Conservation (phyloP, 2,113 vertebrate genomes). For the Otolemur garnettii region DNA sequence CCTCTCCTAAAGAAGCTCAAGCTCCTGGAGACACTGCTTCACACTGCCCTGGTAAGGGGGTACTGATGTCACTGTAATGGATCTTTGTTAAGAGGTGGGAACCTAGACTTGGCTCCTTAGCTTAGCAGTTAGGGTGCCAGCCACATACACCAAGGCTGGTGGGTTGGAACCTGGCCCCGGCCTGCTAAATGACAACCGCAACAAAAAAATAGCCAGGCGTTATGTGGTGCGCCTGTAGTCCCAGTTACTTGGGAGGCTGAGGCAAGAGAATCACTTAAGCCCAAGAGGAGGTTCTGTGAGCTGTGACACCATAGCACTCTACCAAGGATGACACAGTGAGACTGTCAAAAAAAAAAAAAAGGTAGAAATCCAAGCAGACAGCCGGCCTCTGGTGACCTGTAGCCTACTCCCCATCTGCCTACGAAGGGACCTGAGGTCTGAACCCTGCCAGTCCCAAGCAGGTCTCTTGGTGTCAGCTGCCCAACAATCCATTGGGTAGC, state of each 20-base stretch:
- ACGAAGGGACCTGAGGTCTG: neutral
- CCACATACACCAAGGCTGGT: no score
- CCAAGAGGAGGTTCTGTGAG: no score
- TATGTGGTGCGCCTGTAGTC: no score
- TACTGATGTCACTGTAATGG: neutral
- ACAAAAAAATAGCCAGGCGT: no score
- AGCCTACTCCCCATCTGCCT: neutral
- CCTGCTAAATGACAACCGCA: no score
- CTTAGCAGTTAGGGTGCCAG: no score
- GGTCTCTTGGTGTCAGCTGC: neutral
- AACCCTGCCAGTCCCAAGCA: neutral
- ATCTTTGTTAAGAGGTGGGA: neutral
- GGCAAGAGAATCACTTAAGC: no score
- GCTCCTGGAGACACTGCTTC: neutral
- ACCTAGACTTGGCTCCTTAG: neutral
- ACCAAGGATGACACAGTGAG: no score
- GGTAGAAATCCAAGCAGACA: neutral
- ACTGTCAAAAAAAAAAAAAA: neutral
- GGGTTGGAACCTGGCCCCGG: no score
- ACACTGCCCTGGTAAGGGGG: neutral
- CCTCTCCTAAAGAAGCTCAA: neutral
- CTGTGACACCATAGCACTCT: no score
- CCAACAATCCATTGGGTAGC: accelerated
- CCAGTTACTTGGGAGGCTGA: no score
- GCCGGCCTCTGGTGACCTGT: neutral